Evolutionary conservation across 2,888 invertebrate genomes (phyloP).

Genomic region (Choreutis nemorana): DNA sequence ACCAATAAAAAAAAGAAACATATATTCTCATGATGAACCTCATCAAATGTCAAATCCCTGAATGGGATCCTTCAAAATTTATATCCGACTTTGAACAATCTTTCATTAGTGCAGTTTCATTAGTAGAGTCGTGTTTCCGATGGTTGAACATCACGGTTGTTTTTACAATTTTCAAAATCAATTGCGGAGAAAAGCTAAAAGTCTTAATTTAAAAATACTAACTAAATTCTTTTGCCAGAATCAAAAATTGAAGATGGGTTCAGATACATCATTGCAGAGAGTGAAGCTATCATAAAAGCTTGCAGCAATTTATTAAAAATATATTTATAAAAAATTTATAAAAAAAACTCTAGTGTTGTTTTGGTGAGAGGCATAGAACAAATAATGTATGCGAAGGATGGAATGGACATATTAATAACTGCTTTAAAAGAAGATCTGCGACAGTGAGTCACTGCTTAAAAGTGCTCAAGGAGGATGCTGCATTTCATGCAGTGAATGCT

Average conservation of each 20-base stretch:
- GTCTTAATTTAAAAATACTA: conserved; percentile 4
- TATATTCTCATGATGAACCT: conserved; percentile 5
- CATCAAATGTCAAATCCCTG: conserved; percentile 6
- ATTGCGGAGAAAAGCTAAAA: conserved; percentile 5
- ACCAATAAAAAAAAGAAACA: conserved; percentile 1
- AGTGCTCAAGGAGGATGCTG: too few species aligned
- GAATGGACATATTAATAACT: conserved; percentile 7
- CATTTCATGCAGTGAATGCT: too few species aligned
- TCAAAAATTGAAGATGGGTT: conserved; percentile 6
- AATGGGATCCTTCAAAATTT: conserved; percentile 7
- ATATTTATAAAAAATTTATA: background rate
- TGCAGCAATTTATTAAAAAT: background rate
- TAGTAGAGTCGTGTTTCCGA: conserved; percentile 7
- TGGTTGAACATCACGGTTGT: conserved; percentile 5
- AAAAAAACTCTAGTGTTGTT: conserved; percentile 9
- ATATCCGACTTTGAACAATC: conserved; percentile 8
- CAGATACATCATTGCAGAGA: background rate
- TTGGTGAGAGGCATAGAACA: conserved; percentile 6
- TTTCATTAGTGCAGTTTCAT: conserved; percentile 2
- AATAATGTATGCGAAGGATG: conserved; percentile 8
- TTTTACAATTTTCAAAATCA: conserved; percentile 7
- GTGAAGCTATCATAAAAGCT: background rate
- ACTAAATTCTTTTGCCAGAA: conserved; percentile 4
- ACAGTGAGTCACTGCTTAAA: too few species aligned
- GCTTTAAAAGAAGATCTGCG: background rate